phyloP scores from a whole-genome alignment of 2,797 vertebrate species.

The Hipposideros larvatus region DNA sequence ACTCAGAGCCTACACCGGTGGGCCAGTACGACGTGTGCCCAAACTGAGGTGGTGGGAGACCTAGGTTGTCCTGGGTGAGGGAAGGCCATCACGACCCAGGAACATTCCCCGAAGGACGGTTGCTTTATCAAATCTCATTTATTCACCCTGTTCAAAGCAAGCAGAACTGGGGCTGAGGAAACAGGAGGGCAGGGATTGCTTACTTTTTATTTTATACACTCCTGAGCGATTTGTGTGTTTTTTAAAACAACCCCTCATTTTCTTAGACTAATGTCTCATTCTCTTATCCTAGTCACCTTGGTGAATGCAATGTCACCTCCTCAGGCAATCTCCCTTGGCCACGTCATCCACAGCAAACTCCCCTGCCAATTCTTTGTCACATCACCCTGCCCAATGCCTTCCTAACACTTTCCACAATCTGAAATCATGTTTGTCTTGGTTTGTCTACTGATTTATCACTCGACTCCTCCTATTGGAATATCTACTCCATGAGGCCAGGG shows the following conservation, averaged over 20 bases:
- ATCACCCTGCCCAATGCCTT: not conserved
- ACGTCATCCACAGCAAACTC: not conserved
- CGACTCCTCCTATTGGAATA: not conserved
- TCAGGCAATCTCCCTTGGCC: not conserved
- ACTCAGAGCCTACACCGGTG: not conserved
- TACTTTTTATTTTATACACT: not conserved
- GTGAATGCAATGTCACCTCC: not conserved
- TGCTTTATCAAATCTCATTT: not conserved
- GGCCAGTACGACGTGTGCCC: not conserved
- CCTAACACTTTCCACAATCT: rapidly evolving
- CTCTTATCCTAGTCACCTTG: not conserved
- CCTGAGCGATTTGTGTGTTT: not conserved
- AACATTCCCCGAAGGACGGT: too few relatives aligned
- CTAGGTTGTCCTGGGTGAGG: not conserved
- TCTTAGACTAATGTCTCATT: not conserved
- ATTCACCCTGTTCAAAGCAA: not conserved
- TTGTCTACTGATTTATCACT: not conserved
- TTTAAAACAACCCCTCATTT: not conserved
- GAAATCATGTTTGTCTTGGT: not conserved
- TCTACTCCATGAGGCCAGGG: not conserved
- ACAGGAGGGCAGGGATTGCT: rapidly evolving
- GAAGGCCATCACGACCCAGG: not conserved
- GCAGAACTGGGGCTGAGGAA: not conserved
- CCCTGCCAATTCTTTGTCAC: not conserved
- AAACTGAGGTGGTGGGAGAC: not conserved